Evolutionary conservation across 2,797 vertebrate genomes (phyloP), one percentile per base, ranked within the genome.

Genomic region (Smutsia gigantea): DNA sequence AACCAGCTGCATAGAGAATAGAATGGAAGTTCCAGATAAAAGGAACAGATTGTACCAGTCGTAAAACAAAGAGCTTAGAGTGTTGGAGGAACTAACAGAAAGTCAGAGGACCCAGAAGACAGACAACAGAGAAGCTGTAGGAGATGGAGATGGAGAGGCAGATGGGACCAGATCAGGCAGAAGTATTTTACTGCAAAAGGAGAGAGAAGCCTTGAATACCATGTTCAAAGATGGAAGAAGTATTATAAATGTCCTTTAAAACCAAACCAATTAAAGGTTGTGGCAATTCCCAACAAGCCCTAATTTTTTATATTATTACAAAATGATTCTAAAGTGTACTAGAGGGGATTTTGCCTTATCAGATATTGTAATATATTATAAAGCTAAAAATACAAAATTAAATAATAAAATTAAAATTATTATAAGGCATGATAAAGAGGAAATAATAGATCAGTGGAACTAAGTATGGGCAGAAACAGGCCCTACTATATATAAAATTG

Each of bases 361-460:
- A 77, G 63, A 55, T 77, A 63, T 46, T 37, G 61, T 63, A 77
- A 53, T 88, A 63, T 23, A 68, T 34, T 39, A 75, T 42, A 77
- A 83, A 88, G 85, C 13, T 87, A 83, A 83, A 83, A 69, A 39
- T 68, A 59, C 39, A 83, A 61, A 93, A 77, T 27, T 46, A 46
- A 46, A 46, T 46, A 46, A 46, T 46, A 46, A 46, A 46, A 46
- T 46, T 46, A 46, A 46, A 46, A 46, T 46, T 46, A 46, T 46
- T 46, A 46, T 46, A 46, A 46, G 61, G 2, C 29, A 15, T 19
- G 9, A 51, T 42, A 82, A 49, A 42, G 39, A 87, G n/a, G n/a
- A 75, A 59, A 53, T 61, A 89, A 71, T 25, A 77, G 25, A 92
- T 34, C 59, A 57, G 1, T 34, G 14, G 37, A 55, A 84, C 7